Percentiles rank a stretch among this genome's conserved stretches.
Conservation (phyloP, 2,888 invertebrate species). For the Philopedon plagiatum region DNA sequence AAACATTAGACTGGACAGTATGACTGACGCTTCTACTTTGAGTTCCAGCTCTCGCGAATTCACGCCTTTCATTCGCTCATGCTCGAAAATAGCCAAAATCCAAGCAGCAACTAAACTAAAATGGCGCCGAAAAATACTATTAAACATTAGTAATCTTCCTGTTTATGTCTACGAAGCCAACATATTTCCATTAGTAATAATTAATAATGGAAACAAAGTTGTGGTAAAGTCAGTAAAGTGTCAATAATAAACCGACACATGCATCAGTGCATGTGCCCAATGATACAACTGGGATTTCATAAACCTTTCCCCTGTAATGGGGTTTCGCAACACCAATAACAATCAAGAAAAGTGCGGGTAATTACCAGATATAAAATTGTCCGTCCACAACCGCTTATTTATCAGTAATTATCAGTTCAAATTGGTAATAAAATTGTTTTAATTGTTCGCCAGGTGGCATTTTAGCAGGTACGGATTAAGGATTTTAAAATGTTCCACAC, state of each 20-base stretch:
- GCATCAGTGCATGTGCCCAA: not conserved
- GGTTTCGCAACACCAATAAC: not conserved
- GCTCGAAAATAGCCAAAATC: no score
- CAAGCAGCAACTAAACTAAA: no score
- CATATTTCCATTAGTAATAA: not conserved
- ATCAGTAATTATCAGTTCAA: slow-evolving; percentile 1
- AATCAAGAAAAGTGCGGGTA: slow-evolving; percentile 1
- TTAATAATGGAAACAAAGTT: not conserved
- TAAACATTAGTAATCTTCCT: no score
- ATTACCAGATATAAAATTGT: not conserved
- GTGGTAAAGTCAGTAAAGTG: not conserved
- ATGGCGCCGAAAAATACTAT: no score
- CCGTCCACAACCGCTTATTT: not conserved
- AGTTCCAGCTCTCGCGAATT: no score
- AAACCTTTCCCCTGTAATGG: not conserved
- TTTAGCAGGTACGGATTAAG: not conserved
- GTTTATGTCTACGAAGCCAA: not conserved
- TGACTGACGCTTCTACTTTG: no score
- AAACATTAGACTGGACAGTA: no score
- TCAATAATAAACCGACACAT: not conserved
- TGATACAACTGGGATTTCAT: slow-evolving; percentile 9
- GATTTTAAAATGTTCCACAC: no score
- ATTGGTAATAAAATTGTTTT: slow-evolving; percentile 7
- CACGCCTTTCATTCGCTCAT: no score
- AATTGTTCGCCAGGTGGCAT: slow-evolving; percentile 3